phyloP scores from a whole-genome alignment of 2,797 vertebrate genomes.

The Anolis apletophallus region DNA sequence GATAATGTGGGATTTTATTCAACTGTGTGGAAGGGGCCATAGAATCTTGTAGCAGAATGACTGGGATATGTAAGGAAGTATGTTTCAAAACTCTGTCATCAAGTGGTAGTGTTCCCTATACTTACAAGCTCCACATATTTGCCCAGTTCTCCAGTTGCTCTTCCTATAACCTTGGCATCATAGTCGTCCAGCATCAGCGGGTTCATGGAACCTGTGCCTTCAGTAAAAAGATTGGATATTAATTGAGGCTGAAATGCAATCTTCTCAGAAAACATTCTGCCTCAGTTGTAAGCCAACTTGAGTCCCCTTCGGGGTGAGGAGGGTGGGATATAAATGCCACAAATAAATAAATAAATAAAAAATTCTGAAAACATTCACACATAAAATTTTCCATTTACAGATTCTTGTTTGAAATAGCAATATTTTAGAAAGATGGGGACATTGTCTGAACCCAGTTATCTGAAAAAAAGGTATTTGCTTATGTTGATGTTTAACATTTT shows the following conservation, averaged over 20 bases:
- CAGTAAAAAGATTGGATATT: conserved; percentile 52
- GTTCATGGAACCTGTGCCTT: conserved; percentile 78
- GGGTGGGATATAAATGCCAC: too few species aligned
- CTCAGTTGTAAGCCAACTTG: too few species aligned
- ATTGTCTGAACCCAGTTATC: not conserved
- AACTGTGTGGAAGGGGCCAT: too few species aligned
- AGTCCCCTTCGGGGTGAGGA: too few species aligned
- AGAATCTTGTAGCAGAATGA: too few species aligned
- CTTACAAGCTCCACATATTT: conserved; percentile 76
- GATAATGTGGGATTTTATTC: too few species aligned
- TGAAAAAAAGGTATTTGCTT: conserved; percentile 2
- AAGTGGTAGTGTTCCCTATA: conserved; percentile 15
- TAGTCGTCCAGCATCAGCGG: conserved; percentile 78
- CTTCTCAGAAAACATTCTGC: not conserved
- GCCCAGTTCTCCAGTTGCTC: conserved; percentile 64
- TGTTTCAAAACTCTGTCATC: too few species aligned
- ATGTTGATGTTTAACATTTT: not conserved
- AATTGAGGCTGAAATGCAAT: not conserved
- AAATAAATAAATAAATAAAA: too few species aligned
- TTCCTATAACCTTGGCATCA: conserved; percentile 71
- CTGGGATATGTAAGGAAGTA: too few species aligned
- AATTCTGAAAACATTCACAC: not conserved
- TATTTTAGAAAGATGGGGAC: not conserved
- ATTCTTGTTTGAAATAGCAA: not conserved
- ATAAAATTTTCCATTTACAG: not conserved